Percentiles rank a stretch among this genome's conserved stretches.
These are phyloP conservation scores for Caenorhabditis imperialis DNA, from an alignment of 2,888 invertebrate species.

Conservation along the genomic window DNA sequence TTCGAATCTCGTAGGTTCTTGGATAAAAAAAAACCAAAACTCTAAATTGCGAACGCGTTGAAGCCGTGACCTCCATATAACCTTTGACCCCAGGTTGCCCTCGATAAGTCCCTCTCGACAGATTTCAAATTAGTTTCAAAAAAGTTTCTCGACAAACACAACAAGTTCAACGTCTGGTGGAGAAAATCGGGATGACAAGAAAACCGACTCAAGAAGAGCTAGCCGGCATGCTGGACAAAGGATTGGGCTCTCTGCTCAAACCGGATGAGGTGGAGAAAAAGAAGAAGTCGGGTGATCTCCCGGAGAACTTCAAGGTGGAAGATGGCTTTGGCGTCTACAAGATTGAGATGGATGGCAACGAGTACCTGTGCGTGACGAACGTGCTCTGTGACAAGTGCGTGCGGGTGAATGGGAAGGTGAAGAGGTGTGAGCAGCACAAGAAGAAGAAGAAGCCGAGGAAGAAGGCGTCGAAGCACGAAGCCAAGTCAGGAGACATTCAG, in stretches of 20 bases:
- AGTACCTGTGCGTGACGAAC: conserved; percentile 47
- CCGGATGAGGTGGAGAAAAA: conserved; percentile 13
- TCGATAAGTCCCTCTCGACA: no score
- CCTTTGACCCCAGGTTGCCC: no score
- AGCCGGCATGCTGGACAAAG: conserved; percentile 22
- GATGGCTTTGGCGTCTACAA: conserved; percentile 44
- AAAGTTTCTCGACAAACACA: no score
- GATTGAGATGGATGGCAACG: conserved; percentile 19
- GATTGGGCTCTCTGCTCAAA: conserved; percentile 29
- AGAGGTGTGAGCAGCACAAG: conserved; percentile 41
- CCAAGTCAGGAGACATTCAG: conserved; percentile 30
- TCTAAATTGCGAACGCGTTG: no score
- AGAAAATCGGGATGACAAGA: conserved; percentile 11
- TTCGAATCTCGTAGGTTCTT: no score
- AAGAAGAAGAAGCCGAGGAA: conserved; percentile 28
- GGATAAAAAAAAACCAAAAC: no score
- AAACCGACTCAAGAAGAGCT: conserved; percentile 23
- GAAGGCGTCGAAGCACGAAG: conserved; percentile 2
- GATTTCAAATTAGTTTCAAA: no score
- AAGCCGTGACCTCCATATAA: no score
- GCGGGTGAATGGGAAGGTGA: conserved; percentile 39
- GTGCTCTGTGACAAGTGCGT: conserved; percentile 44
- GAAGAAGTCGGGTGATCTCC: conserved; percentile 25
- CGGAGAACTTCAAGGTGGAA: conserved; percentile 35
- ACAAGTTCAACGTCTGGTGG: background rate